Evolutionary conservation across 2,888 invertebrate genomes (phyloP).

Genomic region (Eumacrocentrus americanus): DNA sequence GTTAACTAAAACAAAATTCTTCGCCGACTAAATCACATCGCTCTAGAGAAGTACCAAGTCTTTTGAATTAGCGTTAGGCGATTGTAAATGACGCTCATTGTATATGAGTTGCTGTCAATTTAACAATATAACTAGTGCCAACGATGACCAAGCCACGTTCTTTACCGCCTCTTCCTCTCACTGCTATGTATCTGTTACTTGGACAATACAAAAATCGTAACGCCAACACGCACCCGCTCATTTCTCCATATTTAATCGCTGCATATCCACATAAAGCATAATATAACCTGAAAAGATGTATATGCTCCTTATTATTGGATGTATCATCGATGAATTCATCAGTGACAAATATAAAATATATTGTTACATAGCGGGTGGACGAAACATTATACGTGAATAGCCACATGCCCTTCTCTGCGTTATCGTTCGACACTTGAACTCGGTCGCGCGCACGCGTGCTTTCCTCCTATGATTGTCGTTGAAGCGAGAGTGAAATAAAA

Average conservation of each 20-base stretch:
- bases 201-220: slow-evolving; percentile 31
- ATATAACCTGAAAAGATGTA: background rate
- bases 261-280: background rate
- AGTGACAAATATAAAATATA: no score
- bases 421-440: slow-evolving; percentile 13
- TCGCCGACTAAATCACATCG: background rate
- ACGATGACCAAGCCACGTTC: slow-evolving; percentile 14
- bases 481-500: no score
- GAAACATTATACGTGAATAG: slow-evolving; percentile 3
- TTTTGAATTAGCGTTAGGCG: slow-evolving; percentile 51
- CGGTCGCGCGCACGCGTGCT: background rate
- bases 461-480: background rate
- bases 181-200: slow-evolving; percentile 33
- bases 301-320: background rate
- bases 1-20: background rate
- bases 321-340: no score
- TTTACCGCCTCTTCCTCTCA: slow-evolving; percentile 34
- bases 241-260: no score
- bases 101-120: slow-evolving; percentile 60
- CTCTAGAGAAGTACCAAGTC: background rate
- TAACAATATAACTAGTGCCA: slow-evolving; percentile 53
- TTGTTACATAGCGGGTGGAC: background rate
- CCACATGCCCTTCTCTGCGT: background rate
- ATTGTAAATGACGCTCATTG: slow-evolving; percentile 60
- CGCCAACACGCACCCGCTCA: slow-evolving; percentile 14